Evolutionary conservation across 1,140 invertebrate species (phyloP), one percentile per base, ranked within the genome.

Genomic region (Ditylenchus dipsaci): DNA sequence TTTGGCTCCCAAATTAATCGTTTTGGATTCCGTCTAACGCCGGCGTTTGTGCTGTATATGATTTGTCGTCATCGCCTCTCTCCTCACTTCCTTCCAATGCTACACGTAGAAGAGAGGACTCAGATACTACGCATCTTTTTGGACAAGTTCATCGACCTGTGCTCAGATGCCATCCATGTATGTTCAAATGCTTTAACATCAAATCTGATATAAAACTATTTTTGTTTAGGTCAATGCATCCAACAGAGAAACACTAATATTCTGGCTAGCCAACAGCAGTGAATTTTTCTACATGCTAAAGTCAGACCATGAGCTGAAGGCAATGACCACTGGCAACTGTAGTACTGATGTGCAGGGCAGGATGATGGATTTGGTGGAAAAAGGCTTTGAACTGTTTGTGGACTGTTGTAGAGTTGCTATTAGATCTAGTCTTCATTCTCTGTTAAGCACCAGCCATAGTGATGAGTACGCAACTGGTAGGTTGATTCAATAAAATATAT

Each of bases 11-110:
- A 38, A 42, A 26, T 53, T 60, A 17, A 72, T 72, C 17, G 47
- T 43, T 57, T 69, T 42, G 38, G 19, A 21, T 69, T 69, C 49
- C 68, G 69, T 5, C 27, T 73, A n/a, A 65, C 80, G 1, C 79
- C 79, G 8, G 80, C 80, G 11, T 82, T 80, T 57, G 61, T 76
- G 15, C 62, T 80, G 27, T 80, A 80, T 47, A 73, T 82, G 71
- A 64, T 72, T 1, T 63, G 68, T 26, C 74, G 80, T 19, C 72
- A 79, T 53, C 65, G 77, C 42, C 60, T 82, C 13, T 65, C 74
- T 1, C 61, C 67, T 59, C n/a, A 73, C 47, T 73, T 63, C 65
- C n/a, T 68, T 62, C 27, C 69, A 63, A 26, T 64, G 64, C 33
- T 63, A 27, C 53, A 45, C 26, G 59, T 21, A n/a, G 59, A 76